phyloP scores from a whole-genome alignment of 37 sponge, comb jelly and placozoan species.

The Chondrosia reniformis region DNA sequence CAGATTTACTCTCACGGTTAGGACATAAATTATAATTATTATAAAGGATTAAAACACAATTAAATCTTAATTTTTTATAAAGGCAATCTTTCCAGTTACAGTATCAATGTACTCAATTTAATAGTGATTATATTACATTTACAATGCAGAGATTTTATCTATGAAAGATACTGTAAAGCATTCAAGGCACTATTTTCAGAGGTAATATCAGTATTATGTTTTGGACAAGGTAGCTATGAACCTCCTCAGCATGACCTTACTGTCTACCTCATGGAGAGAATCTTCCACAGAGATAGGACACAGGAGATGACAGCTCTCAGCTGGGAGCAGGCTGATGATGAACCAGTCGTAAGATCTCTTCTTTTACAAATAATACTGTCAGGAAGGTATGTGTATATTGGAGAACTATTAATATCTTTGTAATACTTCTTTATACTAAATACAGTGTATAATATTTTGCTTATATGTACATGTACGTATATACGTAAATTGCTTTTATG shows the following conservation, averaged over 20 bases:
- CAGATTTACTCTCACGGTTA: too few species aligned
- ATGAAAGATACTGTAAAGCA: slow-evolving; percentile 1
- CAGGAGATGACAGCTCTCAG: slow-evolving; percentile 41
- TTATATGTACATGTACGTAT: too few species aligned
- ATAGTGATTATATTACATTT: too few species aligned
- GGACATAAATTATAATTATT: too few species aligned
- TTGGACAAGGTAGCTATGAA: slow-evolving; percentile 37
- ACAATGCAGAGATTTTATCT: neutral
- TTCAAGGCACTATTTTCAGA: slow-evolving; percentile 44
- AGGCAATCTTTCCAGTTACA: too few species aligned
- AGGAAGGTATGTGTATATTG: slow-evolving; percentile 32
- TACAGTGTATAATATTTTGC: neutral
- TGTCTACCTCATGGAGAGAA: slow-evolving; percentile 37
- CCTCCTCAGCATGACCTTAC: slow-evolving; percentile 55
- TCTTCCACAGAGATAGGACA: slow-evolving; percentile 46
- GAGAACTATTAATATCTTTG: neutral
- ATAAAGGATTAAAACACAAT: too few species aligned
- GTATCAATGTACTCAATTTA: too few species aligned
- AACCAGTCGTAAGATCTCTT: slow-evolving; percentile 52
- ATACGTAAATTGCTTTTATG: too few species aligned
- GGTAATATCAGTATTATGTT: slow-evolving; percentile 57
- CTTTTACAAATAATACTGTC: slow-evolving; percentile 55
- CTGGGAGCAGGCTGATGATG: slow-evolving; percentile 24
- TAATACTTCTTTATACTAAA: neutral
- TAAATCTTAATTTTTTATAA: too few species aligned